Conservation (phyloP, 2,888 invertebrate genomes). For the Xestobium rufovillosum region DNA sequence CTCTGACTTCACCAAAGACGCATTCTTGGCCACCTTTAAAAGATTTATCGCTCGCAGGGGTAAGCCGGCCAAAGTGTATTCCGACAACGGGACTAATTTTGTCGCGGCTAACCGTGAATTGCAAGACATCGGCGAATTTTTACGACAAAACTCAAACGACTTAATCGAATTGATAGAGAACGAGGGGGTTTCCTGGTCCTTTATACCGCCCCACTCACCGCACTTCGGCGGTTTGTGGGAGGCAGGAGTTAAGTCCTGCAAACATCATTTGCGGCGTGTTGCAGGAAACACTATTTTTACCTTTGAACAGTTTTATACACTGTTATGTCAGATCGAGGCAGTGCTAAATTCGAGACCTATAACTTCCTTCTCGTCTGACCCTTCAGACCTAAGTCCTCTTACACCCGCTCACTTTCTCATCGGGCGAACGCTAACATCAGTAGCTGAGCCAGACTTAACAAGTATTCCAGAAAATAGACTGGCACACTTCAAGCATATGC, state of each 20-base stretch:
- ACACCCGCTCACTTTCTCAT: slow-evolving; percentile 32
- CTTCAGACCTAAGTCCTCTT: slow-evolving; percentile 22
- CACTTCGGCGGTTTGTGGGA: slow-evolving; percentile 25
- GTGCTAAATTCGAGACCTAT: slow-evolving; percentile 31
- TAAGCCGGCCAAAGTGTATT: slow-evolving; percentile 1
- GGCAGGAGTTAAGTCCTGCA: slow-evolving; percentile 22
- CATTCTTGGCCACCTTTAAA: neutral
- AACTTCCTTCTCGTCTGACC: slow-evolving; percentile 24
- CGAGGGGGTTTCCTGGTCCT: slow-evolving; percentile 17
- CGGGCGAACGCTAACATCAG: slow-evolving; percentile 15
- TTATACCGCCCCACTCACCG: slow-evolving; percentile 22
- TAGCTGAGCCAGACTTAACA: too few relatives aligned
- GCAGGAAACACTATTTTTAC: slow-evolving; percentile 14
- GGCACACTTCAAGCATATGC: slow-evolving; percentile 1
- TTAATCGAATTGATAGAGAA: too few relatives aligned
- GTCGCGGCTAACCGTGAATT: slow-evolving; percentile 8
- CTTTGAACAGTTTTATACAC: slow-evolving; percentile 21
- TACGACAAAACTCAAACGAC: too few relatives aligned
- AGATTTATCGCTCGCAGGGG: neutral
- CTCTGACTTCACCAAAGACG: slow-evolving; percentile 1
- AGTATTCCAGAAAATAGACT: slow-evolving; percentile 14
- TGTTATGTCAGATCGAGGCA: slow-evolving; percentile 27
- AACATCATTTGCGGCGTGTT: slow-evolving; percentile 19
- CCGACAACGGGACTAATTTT: slow-evolving; percentile 1
- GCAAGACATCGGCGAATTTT: slow-evolving; percentile 8